A percentile compares a stretch with the other conserved stretches of the same genome.
Evolutionary conservation across 1,140 invertebrate genomes (phyloP).

Genomic region (Galleria mellonella): DNA sequence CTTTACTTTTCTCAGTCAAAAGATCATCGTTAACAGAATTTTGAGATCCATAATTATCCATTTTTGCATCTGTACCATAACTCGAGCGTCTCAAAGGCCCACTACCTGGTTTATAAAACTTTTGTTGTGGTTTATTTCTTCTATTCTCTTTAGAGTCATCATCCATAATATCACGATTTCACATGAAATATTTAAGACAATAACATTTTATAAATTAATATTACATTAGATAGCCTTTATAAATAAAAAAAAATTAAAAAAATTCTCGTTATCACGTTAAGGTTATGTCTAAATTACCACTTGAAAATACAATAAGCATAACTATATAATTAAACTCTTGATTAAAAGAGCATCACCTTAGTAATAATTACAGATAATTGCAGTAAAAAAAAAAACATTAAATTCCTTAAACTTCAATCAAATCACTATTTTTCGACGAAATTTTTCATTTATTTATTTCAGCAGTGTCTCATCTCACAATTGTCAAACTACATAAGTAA

Average conservation of each 20-base stretch:
- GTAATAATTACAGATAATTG: too few relatives aligned
- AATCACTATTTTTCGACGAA: constrained; percentile 8
- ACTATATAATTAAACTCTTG: background rate
- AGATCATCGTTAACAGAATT: constrained; percentile 55
- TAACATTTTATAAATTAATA: constrained; percentile 12
- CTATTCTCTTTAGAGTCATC: constrained; percentile 69
- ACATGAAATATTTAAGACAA: constrained; percentile 33
- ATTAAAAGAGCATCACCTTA: too few relatives aligned
- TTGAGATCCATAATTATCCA: constrained; percentile 63
- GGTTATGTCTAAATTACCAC: constrained; percentile 49
- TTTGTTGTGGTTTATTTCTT: constrained; percentile 71
- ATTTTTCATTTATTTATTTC: constrained; percentile 6
- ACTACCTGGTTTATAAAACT: constrained; percentile 70
- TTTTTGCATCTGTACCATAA: constrained; percentile 61
- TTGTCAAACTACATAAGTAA: too few relatives aligned
- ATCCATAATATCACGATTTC: constrained; percentile 61
- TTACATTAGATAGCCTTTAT: constrained; percentile 1
- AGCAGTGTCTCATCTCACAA: background rate
- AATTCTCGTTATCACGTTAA: constrained; percentile 10
- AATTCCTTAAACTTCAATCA: background rate
- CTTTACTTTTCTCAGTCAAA: constrained; percentile 28
- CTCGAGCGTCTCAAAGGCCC: constrained; percentile 65
- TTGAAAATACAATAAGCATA: background rate
- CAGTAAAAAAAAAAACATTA: too few relatives aligned
- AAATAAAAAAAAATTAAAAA: constrained; percentile 6